Base-by-base conservation (phyloP, 2,797 vertebrate genomes). In the Acanthurus leucopareius region DNA sequence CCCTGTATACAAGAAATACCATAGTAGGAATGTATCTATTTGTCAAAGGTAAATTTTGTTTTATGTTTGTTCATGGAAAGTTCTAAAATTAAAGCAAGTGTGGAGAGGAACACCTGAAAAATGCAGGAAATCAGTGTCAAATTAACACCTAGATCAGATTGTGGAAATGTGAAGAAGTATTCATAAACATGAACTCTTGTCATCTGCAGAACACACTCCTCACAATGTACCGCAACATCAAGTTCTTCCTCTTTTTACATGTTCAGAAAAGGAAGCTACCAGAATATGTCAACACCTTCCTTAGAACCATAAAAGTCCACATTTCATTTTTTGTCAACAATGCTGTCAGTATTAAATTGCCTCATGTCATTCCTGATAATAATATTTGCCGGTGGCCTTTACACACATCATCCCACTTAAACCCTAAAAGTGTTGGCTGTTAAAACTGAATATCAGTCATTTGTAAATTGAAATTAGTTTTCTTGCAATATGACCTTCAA, bases 401-500 rank as follows among this genome's bases (percentile, higher is more conserved):
- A 79, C 15, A 67, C 22, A 61, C 16, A 44, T 48, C 1, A n/a
- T 40, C 32, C 51, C 38, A 58, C 10, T 69, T 72, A 71, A 72
- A 69, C 38, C 19, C 13, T 53, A 16, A 52, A 35, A 48, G 16
- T 28, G 32, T 72, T 62, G 7, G 47, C 40, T 40, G 47, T 73
- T 65, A 14, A 53, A 68, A 51, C 51, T 48, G 45, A 60, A 17
- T 57, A 65, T 35, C 57, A 47, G 20, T 79, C 51, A 69, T 84
- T 66, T 73, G 71, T 59, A 68, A 66, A 82, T 78, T 65, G 3
- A 66, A 75, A 67, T 71, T 16, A 51, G 25, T 67, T 72, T 81
- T 74, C 59, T 51, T 62, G 35, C 20, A 67, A 53, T 25, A 20
- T 57, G 47, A 38, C 42, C 53, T 77, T 75, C 54, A 79, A 52